These are phyloP conservation scores for Stercorarius parasiticus DNA, from an alignment of 2,113 vertebrate species.

Conservation along the genomic window DNA sequence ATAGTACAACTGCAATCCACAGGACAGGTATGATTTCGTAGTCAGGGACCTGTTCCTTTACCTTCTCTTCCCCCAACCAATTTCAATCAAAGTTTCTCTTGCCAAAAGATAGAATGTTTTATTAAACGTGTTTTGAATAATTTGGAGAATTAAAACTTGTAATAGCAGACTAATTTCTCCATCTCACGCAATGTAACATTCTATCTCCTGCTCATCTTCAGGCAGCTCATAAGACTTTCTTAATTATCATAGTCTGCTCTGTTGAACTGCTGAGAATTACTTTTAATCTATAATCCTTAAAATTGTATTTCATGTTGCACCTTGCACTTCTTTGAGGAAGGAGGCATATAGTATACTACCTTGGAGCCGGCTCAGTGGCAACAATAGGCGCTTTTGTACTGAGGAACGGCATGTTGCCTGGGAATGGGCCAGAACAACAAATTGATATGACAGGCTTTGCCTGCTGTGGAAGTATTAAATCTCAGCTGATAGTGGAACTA, in stretches of 20 bases:
- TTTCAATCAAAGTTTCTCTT: background rate
- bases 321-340: background rate
- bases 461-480: conserved; percentile 50
- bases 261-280: background rate
- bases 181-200: background rate
- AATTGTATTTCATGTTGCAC: background rate
- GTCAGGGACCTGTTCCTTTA: background rate
- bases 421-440: conserved; percentile 30
- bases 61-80: background rate
- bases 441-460: background rate
- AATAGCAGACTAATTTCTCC: background rate
- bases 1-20: background rate
- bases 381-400: conserved; percentile 34
- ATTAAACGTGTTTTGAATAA: background rate
- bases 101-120: background rate
- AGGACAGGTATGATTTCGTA: background rate
- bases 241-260: background rate
- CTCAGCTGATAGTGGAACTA: conserved; percentile 28
- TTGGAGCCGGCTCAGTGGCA: background rate
- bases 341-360: background rate
- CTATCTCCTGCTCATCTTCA: background rate
- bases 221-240: background rate
- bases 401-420: background rate
- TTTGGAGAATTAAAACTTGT: background rate
- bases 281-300: background rate